Conservation (phyloP, 2,797 vertebrate genomes). For the Sebastes melanostomus region DNA sequence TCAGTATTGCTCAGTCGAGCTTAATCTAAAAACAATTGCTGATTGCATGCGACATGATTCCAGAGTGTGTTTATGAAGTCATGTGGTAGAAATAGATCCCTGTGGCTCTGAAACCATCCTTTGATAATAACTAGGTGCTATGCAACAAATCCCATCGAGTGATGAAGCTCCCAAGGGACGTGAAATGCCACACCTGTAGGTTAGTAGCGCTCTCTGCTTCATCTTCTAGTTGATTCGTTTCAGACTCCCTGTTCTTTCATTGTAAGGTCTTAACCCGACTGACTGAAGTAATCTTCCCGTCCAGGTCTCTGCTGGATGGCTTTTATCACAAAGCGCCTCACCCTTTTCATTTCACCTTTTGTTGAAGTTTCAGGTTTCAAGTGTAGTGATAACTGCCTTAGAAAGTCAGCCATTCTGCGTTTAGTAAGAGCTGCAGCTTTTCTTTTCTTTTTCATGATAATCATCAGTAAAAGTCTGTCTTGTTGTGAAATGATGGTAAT, state of each 20-base stretch:
- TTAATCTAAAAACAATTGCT: neutral
- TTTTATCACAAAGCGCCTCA: neutral
- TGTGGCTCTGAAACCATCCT: neutral
- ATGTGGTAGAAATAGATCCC: neutral
- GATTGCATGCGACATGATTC: neutral
- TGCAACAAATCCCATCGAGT: slow-evolving; percentile 3
- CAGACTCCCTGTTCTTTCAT: neutral
- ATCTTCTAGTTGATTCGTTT: neutral
- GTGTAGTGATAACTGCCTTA: neutral
- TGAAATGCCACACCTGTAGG: neutral
- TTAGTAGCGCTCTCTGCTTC: neutral
- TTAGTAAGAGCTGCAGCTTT: neutral
- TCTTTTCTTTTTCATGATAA: neutral
- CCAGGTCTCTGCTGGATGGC: neutral
- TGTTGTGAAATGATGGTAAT: neutral
- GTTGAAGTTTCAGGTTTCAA: slow-evolving; percentile 37
- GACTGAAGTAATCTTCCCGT: neutral
- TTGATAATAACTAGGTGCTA: slow-evolving; percentile 1
- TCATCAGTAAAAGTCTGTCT: neutral
- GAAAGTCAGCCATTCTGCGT: neutral
- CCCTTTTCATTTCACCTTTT: slow-evolving; percentile 27
- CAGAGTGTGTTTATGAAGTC: neutral
- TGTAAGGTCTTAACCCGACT: neutral
- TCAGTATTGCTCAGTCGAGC: neutral
- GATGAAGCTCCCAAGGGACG: neutral